Base-by-base conservation (phyloP, 2,888 invertebrate species). In the Dyspetes luteomarginatus region DNA sequence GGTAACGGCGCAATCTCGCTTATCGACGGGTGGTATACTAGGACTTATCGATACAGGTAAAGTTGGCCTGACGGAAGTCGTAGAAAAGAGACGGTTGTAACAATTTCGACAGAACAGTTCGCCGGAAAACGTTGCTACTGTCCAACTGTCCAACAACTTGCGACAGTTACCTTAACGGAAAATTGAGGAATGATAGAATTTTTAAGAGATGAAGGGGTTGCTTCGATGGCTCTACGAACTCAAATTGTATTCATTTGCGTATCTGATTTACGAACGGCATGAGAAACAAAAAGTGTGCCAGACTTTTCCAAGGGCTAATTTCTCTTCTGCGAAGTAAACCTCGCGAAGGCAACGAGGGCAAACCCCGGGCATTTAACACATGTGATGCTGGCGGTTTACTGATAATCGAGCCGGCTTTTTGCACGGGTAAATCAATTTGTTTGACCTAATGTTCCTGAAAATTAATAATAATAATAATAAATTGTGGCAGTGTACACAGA, bases 221-320 rank as follows among this genome's bases (percentile, higher is more conserved):
- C 5, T 52, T 1, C 3, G 24, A 12, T 45, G 19, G 7, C 28
- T 2, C 3, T 28, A 4, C 45, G 15, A 9, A 17, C 17, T 12
- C 12, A 3, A 9, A 28, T 9, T 26, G 2, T 28, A 24, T 43
- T 7, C 9, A 26, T 43, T 4, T 24, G 4, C 9, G 4, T 30
- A 65, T 68, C 22, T 26, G 43, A 43, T 60, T 48, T 76, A 90
- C 91, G 90, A 88, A 92, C 92, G 86, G 84, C 92, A 92, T 67
- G 91, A 90, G 81, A 92, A 92, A 81, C 92, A 92, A 73, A 92
- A 91, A 15, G 86, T 86, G 72, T 92, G 92, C 91, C 91, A 92
- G 64, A 90, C 89, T 88, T 90, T 91, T 78, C 89, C 89, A 22
- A 91, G 84, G 12, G 91, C 91, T 71, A 89, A 82, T 85, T 89